Evolutionary conservation across 2,113 vertebrate species (phyloP).

Genomic region (Circaetus cinerascens): DNA sequence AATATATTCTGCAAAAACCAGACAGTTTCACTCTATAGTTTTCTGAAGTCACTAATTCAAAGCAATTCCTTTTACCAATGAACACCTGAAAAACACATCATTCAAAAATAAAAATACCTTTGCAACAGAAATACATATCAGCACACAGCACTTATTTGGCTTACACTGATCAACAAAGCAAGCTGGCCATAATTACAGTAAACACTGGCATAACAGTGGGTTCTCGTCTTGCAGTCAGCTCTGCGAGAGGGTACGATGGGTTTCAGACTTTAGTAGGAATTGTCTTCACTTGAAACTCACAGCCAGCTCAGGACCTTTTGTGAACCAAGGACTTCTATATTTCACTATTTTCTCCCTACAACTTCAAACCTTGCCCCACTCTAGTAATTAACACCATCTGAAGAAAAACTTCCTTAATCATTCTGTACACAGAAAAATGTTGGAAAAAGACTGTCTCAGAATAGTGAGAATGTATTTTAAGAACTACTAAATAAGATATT

Average conservation of each 20-base stretch:
- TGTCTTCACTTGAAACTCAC: neutral
- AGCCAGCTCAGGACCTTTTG: neutral
- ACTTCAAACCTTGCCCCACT: neutral
- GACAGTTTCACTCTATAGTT: neutral
- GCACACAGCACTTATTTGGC: neutral
- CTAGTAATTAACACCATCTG: neutral
- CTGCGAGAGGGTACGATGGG: fast-evolving
- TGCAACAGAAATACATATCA: neutral
- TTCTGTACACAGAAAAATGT: neutral
- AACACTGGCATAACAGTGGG: neutral
- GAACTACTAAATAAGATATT: neutral
- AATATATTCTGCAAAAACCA: neutral
- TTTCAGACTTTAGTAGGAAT: neutral
- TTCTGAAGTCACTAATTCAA: neutral
- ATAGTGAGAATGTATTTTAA: neutral
- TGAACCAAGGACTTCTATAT: neutral
- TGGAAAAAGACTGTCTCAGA: neutral
- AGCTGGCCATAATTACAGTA: neutral
- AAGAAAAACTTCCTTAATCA: neutral
- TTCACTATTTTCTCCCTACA: neutral
- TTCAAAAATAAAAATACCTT: neutral
- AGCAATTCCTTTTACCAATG: neutral
- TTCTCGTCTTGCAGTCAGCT: neutral
- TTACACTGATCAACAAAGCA: neutral
- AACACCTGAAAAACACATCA: neutral